Evolutionary conservation across 2,113 vertebrate genomes (phyloP).

Genomic region (Corydoras sp.): DNA sequence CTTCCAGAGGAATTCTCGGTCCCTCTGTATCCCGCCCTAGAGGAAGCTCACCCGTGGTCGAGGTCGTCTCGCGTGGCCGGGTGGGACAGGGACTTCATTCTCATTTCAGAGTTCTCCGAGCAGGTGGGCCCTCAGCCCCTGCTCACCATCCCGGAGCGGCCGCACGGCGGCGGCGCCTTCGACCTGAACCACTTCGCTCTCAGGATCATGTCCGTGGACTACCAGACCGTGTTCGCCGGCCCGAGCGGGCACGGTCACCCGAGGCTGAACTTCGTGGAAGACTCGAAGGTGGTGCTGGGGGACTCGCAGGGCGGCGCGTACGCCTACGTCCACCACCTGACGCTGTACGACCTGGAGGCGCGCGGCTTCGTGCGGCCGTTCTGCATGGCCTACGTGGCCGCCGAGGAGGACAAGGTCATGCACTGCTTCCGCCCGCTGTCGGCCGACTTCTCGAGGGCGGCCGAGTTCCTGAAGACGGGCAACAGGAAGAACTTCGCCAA

Average conservation of each 20-base stretch:
- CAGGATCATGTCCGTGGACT: constrained; percentile 97
- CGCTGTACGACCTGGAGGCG: constrained; percentile 88
- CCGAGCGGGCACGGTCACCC: constrained; percentile 67
- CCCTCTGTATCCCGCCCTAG: constrained; percentile 65
- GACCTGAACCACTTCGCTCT: constrained; percentile 95
- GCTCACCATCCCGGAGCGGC: constrained; percentile 81
- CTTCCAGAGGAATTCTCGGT: constrained; percentile 84
- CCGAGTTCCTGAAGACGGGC: constrained; percentile 88
- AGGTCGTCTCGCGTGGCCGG: constrained; percentile 62
- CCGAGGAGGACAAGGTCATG: constrained; percentile 88
- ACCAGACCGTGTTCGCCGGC: constrained; percentile 85
- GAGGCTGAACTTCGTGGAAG: constrained; percentile 88
- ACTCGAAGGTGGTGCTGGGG: constrained; percentile 87
- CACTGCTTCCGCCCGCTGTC: constrained; percentile 83
- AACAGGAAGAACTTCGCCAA: constrained; percentile 89
- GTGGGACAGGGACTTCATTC: constrained; percentile 86
- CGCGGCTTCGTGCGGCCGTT: constrained; percentile 91
- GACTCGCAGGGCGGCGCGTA: constrained; percentile 86
- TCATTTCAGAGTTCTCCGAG: constrained; percentile 93
- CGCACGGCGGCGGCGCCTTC: constrained; percentile 76
- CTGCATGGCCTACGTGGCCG: constrained; percentile 92
- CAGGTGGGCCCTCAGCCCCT: constrained; percentile 91
- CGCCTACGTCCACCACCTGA: constrained; percentile 89
- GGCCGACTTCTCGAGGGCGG: constrained; percentile 76
- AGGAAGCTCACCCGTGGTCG: constrained; percentile 78